Evolutionary conservation across 2,797 vertebrate species (phyloP).

Genomic region (Mus caroli): DNA sequence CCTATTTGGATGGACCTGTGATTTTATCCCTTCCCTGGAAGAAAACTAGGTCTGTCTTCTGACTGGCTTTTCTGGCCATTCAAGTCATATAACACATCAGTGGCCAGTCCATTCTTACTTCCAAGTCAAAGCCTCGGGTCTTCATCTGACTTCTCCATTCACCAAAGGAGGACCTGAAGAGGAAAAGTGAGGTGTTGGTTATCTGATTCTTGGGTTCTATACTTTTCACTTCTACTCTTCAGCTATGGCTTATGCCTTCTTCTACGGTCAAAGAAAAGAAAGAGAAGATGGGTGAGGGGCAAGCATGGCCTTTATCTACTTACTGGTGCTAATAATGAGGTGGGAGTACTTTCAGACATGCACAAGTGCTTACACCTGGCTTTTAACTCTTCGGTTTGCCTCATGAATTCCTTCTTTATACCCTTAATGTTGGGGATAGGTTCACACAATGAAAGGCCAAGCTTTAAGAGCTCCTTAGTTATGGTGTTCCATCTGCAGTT

Average conservation of each 20-base stretch:
- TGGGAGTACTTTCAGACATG: background rate
- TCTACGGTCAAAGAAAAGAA: background rate
- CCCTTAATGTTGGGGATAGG: background rate
- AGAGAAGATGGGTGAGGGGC: background rate
- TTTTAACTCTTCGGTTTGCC: background rate
- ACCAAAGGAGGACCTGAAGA: background rate
- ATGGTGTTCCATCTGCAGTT: background rate
- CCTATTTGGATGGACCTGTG: background rate
- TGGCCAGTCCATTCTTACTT: background rate
- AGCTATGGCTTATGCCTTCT: background rate
- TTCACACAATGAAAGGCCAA: background rate
- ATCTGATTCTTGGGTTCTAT: background rate
- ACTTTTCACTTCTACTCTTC: background rate
- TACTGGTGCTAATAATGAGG: background rate
- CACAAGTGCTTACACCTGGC: background rate
- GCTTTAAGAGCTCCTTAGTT: constrained; percentile 5
- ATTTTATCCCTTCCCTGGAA: background rate
- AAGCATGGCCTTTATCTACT: background rate
- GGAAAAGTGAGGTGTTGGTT: background rate
- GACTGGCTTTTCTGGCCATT: background rate
- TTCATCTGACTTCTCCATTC: constrained; percentile 4
- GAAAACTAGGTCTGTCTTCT: background rate
- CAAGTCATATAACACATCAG: background rate
- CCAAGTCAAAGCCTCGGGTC: background rate
- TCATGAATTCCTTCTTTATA: background rate